Percentiles rank a stretch among this genome's conserved stretches.
phyloP scores from a whole-genome alignment of 2,797 vertebrate genomes.

The Neopelma chrysocephalum region DNA sequence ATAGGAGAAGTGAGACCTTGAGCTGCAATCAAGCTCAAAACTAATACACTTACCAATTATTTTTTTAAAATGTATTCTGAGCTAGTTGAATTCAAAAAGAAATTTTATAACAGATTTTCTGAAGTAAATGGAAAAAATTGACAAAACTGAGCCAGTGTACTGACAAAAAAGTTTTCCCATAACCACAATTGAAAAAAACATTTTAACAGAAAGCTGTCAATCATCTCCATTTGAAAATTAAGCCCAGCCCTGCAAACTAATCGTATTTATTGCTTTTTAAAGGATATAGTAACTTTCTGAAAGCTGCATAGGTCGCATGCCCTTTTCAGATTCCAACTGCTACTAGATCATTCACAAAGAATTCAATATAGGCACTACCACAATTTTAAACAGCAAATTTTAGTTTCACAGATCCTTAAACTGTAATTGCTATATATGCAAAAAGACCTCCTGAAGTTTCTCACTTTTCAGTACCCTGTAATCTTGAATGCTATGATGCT shows the following conservation, averaged over 20 bases:
- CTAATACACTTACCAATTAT: neutral
- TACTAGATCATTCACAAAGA: neutral
- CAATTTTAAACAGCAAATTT: neutral
- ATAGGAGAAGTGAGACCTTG: neutral
- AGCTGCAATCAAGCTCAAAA: neutral
- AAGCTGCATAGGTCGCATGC: neutral
- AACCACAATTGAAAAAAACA: neutral
- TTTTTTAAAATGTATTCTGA: neutral
- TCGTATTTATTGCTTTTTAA: neutral
- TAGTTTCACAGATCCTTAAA: neutral
- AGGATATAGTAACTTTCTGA: neutral
- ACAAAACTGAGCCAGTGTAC: neutral
- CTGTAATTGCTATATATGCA: neutral
- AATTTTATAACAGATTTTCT: neutral
- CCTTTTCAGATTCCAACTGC: neutral
- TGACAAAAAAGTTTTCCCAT: neutral
- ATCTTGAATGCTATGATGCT: neutral
- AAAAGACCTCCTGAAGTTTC: neutral
- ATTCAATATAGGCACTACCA: neutral
- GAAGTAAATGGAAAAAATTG: neutral
- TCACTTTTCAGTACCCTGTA: neutral
- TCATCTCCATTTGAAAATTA: neutral
- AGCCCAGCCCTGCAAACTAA: neutral
- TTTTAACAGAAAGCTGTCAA: neutral
- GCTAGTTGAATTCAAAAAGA: neutral